Base-by-base conservation (phyloP, 2,113 vertebrate genomes). In the Tautogolabrus adspersus region DNA sequence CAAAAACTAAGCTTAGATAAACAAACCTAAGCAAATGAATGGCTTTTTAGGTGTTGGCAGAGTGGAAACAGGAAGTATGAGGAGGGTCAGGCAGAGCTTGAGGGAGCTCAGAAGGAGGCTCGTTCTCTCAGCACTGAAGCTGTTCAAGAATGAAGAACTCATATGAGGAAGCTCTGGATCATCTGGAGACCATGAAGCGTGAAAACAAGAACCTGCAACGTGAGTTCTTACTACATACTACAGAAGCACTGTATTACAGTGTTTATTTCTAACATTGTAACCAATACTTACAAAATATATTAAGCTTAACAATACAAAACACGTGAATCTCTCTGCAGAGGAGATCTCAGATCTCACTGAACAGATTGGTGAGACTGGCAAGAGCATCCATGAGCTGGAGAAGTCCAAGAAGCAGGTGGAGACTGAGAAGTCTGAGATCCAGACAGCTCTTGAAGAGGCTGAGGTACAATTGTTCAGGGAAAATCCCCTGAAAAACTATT, bases 61-160 rank as follows among this genome's bases (percentile, higher is more conserved):
- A 90, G 59, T 87, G 88, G 88, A 87, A 89, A 26, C 85, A 87
- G 47, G n/a, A 89, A 89, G 64, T 79, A 61, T 13, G 88, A 90
- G 81, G 89, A 90, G 85, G 85, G 87, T 65, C 89, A 90, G 70
- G 75, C 89, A 49, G 88, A 90, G 79, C 73, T 96, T 64, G 96
- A 96, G 61, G 92, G 93, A 12, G 74, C 95, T 62, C 93, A 93
- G 88, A 96, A 96, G 71, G 95, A 96, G 79, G 92, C 95, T 74
- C 92, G 94, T 54, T 94, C 94, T 57, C 93, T 95, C 5, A 94
- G 95, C 30, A 95, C 95, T 49, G 95, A n/a, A 96, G 67, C 90
- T 95, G 55, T 96, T 96, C 87, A 96, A 96, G 85, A n/a, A 92
- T 96, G 94, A 97, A 96, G 90, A 96, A 94, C 34, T 94, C 95